Percentiles rank a stretch among this genome's conserved stretches.
These are phyloP conservation scores for Cynodonichthys magdalenae DNA, from an alignment of 2,797 vertebrate genomes.

Conservation along the genomic window DNA sequence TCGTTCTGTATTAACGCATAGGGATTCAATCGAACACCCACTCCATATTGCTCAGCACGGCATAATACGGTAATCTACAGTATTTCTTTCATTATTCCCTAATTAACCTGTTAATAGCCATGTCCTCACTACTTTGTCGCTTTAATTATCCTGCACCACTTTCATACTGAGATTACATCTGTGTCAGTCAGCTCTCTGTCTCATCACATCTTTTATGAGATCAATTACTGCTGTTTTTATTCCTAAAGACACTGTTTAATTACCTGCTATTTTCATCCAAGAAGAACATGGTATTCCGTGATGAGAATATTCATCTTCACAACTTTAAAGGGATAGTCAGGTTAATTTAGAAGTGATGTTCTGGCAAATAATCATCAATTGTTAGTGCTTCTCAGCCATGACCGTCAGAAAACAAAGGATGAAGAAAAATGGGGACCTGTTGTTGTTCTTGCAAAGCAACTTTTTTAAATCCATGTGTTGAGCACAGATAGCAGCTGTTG, in stretches of 20 bases:
- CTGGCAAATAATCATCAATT: no score
- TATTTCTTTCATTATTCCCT: slow-evolving; percentile 85
- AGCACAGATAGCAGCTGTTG: no score
- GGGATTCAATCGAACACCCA: slow-evolving; percentile 86
- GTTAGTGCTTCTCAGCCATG: no score
- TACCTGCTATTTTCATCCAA: slow-evolving; percentile 58
- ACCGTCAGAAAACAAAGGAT: no score
- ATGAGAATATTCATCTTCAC: slow-evolving; percentile 27
- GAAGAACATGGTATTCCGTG: slow-evolving; percentile 33
- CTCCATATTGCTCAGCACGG: slow-evolving; percentile 75
- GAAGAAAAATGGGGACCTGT: no score
- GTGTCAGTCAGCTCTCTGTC: slow-evolving; percentile 64
- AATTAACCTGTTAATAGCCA: slow-evolving; percentile 91
- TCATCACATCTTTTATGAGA: slow-evolving; percentile 63
- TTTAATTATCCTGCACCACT: slow-evolving; percentile 76
- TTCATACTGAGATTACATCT: slow-evolving; percentile 65
- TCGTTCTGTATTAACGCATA: slow-evolving; percentile 80
- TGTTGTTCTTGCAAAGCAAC: no score
- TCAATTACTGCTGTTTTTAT: slow-evolving; percentile 61
- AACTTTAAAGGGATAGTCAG: slow-evolving; percentile 1
- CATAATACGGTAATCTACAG: slow-evolving; percentile 83
- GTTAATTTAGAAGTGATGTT: no score
- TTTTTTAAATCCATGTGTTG: no score
- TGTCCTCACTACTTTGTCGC: slow-evolving; percentile 69
- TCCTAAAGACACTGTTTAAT: slow-evolving; percentile 63